Percentiles rank a stretch among this genome's conserved stretches.
These are phyloP conservation scores for Heteractis magnifica DNA, from an alignment of 92 coral and sea anemone genomes.

Conservation along the genomic window DNA sequence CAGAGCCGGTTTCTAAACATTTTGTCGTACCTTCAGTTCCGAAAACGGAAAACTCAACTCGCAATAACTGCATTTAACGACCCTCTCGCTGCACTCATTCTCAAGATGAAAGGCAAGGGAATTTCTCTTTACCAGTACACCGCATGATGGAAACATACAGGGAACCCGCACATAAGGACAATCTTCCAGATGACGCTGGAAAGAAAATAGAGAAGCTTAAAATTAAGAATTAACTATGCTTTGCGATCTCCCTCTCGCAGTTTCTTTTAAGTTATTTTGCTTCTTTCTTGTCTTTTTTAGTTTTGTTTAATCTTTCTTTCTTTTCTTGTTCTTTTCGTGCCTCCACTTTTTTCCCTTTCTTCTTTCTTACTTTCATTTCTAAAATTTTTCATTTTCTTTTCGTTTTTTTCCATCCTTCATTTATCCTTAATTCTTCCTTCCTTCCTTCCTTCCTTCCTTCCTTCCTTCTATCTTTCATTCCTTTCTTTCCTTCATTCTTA, in stretches of 20 bases:
- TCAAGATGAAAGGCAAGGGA: slow-evolving; percentile 41
- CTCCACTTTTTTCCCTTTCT: too few species aligned
- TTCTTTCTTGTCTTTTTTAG: too few species aligned
- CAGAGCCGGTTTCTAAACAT: neutral
- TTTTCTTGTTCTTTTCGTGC: too few species aligned
- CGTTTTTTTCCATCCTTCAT: too few species aligned
- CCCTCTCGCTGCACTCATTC: slow-evolving; percentile 39
- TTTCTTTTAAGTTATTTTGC: too few species aligned
- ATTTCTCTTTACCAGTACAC: slow-evolving; percentile 31
- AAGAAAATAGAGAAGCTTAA: neutral
- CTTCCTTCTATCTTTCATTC: neutral
- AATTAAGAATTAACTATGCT: too few species aligned
- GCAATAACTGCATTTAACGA: slow-evolving; percentile 38
- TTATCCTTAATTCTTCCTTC: too few species aligned
- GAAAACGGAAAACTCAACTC: slow-evolving; percentile 16
- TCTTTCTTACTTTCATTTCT: too few species aligned
- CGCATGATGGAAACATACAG: slow-evolving; percentile 48
- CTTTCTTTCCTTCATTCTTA: neutral
- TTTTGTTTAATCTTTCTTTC: too few species aligned
- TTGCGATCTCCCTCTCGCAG: too few species aligned
- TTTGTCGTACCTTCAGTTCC: slow-evolving; percentile 29
- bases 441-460: neutral
- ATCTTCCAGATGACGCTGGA: slow-evolving; percentile 28
- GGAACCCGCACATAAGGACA: slow-evolving; percentile 42
- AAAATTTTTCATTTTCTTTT: too few species aligned